Evolutionary conservation across 1,140 invertebrate species (phyloP).

Genomic region (Andricus grossulariae): DNA sequence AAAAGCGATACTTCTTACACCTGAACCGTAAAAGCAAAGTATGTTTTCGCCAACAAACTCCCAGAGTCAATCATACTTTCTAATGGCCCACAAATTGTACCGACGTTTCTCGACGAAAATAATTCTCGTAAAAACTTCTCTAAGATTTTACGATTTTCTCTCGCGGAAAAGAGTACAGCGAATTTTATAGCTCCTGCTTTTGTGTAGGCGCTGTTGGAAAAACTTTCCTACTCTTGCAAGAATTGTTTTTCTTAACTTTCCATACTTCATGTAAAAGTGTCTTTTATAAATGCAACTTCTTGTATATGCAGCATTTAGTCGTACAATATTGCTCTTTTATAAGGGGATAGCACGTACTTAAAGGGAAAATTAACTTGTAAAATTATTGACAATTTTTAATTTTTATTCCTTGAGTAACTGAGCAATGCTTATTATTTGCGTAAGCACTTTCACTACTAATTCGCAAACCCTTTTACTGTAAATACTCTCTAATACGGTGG

Average conservation of each 20-base stretch:
- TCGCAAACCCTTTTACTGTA: too few relatives aligned
- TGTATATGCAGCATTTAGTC: too few relatives aligned
- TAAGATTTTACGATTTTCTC: background rate
- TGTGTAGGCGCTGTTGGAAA: constrained; percentile 13
- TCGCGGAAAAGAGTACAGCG: background rate
- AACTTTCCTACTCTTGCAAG: constrained; percentile 10
- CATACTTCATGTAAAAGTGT: background rate
- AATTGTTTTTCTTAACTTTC: background rate
- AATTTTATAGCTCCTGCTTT: constrained; percentile 8
- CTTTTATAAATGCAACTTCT: too few relatives aligned
- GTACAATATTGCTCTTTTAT: too few relatives aligned
- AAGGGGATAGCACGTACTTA: too few relatives aligned
- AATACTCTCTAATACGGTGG: too few relatives aligned
- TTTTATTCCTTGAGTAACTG: too few relatives aligned
- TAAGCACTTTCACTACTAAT: too few relatives aligned
- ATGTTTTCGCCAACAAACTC: background rate
- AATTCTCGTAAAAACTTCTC: constrained; percentile 14
- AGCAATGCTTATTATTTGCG: too few relatives aligned
- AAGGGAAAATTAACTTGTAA: too few relatives aligned
- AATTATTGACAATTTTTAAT: too few relatives aligned
- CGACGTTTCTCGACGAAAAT: background rate
- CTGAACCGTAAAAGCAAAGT: background rate
- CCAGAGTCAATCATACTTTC: background rate
- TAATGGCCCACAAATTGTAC: background rate
- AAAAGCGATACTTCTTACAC: too few relatives aligned